These are phyloP conservation scores for Drosophila punjabiensis DNA, from an alignment of 1,140 invertebrate genomes.

Conservation along the genomic window DNA sequence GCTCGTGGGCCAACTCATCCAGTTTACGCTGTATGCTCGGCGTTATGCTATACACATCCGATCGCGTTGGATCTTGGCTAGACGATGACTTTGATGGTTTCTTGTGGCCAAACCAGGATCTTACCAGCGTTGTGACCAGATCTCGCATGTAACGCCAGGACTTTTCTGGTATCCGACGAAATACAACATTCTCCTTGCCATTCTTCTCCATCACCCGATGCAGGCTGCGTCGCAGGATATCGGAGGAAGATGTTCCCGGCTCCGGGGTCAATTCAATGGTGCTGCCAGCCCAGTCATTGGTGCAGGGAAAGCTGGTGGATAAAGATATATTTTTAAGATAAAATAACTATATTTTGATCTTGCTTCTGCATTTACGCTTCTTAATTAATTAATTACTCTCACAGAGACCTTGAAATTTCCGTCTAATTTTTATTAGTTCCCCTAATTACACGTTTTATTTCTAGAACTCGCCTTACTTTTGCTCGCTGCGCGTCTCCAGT, in stretches of 20 bases:
- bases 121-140: constrained; percentile 88
- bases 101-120: constrained; percentile 69
- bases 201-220: constrained; percentile 82
- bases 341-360: not conserved
- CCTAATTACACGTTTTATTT: not conserved
- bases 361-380: not conserved
- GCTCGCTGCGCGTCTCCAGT: constrained; percentile 76
- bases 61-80: constrained; percentile 27
- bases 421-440: not conserved
- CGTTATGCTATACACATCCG: constrained; percentile 75
- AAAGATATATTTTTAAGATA: not conserved
- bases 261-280: constrained; percentile 76
- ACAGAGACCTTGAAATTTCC: constrained; percentile 1
- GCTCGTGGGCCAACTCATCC: constrained; percentile 65
- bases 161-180: constrained; percentile 86
- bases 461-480: constrained; percentile 63
- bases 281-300: constrained; percentile 78
- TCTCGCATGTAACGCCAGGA: constrained; percentile 87
- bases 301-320: constrained; percentile 70
- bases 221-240: constrained; percentile 57
- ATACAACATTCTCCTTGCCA: constrained; percentile 77
- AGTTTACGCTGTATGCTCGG: constrained; percentile 72
- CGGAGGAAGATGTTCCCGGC: constrained; percentile 6
- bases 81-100: constrained; percentile 20
- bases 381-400: constrained; percentile 1